These are phyloP conservation scores for Synaphobranchus kaupii DNA, from an alignment of 2,797 vertebrate genomes.

Conservation along the genomic window DNA sequence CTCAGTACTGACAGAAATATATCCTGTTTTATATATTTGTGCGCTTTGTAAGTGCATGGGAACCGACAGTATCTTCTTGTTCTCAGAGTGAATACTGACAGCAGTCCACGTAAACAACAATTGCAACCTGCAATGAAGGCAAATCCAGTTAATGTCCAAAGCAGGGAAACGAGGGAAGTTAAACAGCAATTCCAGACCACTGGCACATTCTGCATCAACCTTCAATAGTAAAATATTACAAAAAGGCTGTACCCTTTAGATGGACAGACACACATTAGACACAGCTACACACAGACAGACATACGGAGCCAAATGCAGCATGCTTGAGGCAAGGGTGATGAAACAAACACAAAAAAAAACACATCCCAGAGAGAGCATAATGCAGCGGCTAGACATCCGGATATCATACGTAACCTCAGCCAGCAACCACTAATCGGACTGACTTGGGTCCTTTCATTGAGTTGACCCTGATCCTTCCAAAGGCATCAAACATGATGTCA, in stretches of 20 bases:
- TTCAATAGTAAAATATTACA: neutral
- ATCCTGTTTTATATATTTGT: neutral
- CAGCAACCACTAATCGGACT: neutral
- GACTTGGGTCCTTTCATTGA: neutral
- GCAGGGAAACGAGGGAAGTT: neutral
- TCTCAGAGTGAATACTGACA: slow-evolving; percentile 4
- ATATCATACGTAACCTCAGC: neutral
- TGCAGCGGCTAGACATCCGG: neutral
- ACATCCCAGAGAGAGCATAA: neutral
- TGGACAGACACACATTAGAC: neutral
- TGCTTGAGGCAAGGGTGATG: neutral
- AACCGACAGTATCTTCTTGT: neutral
- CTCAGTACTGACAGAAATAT: neutral
- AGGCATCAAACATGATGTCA: neutral
- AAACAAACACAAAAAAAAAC: neutral
- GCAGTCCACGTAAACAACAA: neutral
- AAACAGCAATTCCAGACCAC: neutral
- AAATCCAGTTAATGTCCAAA: neutral
- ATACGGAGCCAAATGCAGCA: neutral
- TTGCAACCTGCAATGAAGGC: neutral
- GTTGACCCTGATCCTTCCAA: neutral
- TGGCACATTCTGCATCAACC: neutral
- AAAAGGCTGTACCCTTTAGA: neutral
- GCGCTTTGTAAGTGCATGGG: slow-evolving; percentile 4
- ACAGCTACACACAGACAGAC: neutral